phyloP scores from a whole-genome alignment of 2,888 invertebrate species.

The Exocentrus adspersus region DNA sequence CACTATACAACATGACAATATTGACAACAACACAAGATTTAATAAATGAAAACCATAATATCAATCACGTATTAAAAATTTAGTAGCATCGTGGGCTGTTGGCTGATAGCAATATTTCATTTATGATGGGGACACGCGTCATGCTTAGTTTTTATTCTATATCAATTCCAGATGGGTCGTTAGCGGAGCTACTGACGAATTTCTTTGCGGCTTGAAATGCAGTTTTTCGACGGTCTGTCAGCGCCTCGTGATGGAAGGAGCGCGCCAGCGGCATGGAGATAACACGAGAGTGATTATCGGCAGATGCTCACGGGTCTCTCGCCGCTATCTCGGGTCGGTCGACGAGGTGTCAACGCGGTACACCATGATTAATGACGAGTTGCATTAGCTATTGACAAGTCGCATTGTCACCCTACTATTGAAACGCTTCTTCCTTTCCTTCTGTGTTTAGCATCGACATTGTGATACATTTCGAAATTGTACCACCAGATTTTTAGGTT shows the following conservation, averaged over 20 bases:
- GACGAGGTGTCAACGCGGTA: constrained; percentile 56
- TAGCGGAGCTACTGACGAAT: constrained; percentile 38
- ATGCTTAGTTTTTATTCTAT: constrained; percentile 46
- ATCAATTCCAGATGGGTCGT: constrained; percentile 49
- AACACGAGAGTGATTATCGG: constrained; percentile 61
- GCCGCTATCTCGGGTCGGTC: constrained; percentile 55
- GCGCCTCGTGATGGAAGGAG: constrained; percentile 41
- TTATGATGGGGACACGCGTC: constrained; percentile 48
- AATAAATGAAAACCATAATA: constrained; percentile 24
- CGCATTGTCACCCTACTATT: constrained; percentile 56
- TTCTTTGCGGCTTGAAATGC: constrained; percentile 48
- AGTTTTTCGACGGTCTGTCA: constrained; percentile 56
- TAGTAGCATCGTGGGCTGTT: constrained; percentile 30
- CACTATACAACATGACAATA: no score
- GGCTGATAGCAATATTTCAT: constrained; percentile 47
- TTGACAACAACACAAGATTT: constrained; percentile 5
- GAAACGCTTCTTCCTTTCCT: constrained; percentile 14
- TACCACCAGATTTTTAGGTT: no score
- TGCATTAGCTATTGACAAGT: constrained; percentile 62
- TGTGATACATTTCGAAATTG: not conserved
- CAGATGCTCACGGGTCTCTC: constrained; percentile 53
- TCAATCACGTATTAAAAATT: constrained; percentile 40
- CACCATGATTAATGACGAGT: constrained; percentile 61
- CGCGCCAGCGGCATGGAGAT: constrained; percentile 51
- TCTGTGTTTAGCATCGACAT: not conserved